Evolutionary conservation across 2,888 invertebrate genomes (phyloP).

Genomic region (Oligia fasciuncula): DNA sequence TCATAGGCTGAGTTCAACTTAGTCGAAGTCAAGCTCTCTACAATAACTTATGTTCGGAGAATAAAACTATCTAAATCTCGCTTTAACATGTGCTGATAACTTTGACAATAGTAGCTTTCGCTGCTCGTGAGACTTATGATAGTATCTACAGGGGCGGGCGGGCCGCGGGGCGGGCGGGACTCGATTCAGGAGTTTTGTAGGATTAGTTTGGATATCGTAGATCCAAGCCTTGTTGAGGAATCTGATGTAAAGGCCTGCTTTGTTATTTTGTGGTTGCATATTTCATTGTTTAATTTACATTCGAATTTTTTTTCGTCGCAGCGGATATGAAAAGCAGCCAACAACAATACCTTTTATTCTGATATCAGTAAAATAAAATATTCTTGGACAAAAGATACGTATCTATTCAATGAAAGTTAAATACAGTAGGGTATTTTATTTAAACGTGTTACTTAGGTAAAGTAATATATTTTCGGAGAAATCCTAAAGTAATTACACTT

Average conservation of each 20-base stretch:
- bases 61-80: slow-evolving; percentile 60
- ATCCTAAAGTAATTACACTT: slow-evolving; percentile 66
- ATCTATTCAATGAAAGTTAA: slow-evolving; percentile 25
- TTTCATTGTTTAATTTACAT: slow-evolving; percentile 63
- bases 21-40: slow-evolving; percentile 41
- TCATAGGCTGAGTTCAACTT: slow-evolving; percentile 39
- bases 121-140: slow-evolving; percentile 52
- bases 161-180: slow-evolving; percentile 11
- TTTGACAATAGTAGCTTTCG: slow-evolving; percentile 52
- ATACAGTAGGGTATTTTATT: slow-evolving; percentile 19
- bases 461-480: slow-evolving; percentile 52
- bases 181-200: slow-evolving; percentile 51
- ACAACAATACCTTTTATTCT: slow-evolving; percentile 65
- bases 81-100: slow-evolving; percentile 62
- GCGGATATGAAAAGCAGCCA: slow-evolving; percentile 53
- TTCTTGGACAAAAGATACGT: slow-evolving; percentile 41
- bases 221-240: slow-evolving; percentile 54
- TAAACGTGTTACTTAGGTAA: not conserved
- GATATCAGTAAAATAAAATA: slow-evolving; percentile 53
- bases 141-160: slow-evolving; percentile 35
- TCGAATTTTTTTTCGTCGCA: slow-evolving; percentile 46
- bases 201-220: slow-evolving; percentile 59
- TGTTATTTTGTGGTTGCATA: slow-evolving; percentile 63
- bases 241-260: slow-evolving; percentile 55
- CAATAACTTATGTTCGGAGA: slow-evolving; percentile 44